A percentile compares a stretch with the other conserved stretches of the same genome.
phyloP scores from a whole-genome alignment of 2,113 vertebrate genomes.

The Alouatta palliata region DNA sequence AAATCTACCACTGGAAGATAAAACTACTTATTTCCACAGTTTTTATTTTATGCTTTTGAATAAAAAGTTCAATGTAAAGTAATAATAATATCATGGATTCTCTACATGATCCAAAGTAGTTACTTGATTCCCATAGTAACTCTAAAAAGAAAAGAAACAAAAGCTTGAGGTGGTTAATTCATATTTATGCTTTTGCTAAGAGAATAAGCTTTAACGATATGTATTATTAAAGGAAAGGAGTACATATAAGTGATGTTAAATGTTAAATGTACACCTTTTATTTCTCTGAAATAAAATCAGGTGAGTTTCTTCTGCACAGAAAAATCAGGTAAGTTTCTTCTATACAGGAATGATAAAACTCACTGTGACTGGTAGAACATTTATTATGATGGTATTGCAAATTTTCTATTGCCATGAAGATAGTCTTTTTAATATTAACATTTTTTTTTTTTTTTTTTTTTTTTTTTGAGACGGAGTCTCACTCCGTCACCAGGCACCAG shows the following conservation, averaged over 20 bases:
- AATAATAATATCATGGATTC: slow-evolving; percentile 75
- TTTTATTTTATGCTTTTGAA: slow-evolving; percentile 48
- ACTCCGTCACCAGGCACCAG: too few species aligned
- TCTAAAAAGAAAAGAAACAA: slow-evolving; percentile 65
- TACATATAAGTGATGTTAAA: background rate
- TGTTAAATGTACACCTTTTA: background rate
- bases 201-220: slow-evolving; percentile 44
- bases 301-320: background rate
- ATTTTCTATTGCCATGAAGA: background rate
- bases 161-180: slow-evolving; percentile 53
- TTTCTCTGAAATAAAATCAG: background rate
- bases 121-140: slow-evolving; percentile 79
- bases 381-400: background rate
- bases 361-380: background rate
- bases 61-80: slow-evolving; percentile 63
- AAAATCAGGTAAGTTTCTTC: background rate
- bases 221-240: background rate
- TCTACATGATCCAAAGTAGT: slow-evolving; percentile 65
- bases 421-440: background rate
- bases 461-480: too few species aligned
- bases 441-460: too few species aligned
- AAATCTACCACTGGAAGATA: slow-evolving; percentile 69
- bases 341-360: background rate
- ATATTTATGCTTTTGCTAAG: slow-evolving; percentile 65
- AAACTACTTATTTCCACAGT: slow-evolving; percentile 72